Conservation (phyloP, 2,113 vertebrate genomes). For the Tragelaphus buxtoni region DNA sequence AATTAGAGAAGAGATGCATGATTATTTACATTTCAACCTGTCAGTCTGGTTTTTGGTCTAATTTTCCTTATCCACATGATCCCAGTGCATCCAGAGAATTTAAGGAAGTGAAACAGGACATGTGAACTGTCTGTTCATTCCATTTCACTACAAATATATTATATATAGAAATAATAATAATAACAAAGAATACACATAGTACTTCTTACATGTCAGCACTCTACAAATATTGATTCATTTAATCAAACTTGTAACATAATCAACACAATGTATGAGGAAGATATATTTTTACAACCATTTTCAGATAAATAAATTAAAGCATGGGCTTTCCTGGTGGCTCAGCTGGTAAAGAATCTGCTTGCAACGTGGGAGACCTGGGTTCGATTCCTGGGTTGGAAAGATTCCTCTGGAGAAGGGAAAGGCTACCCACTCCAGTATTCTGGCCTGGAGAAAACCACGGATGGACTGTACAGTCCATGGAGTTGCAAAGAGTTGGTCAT, state of each 20-base stretch:
- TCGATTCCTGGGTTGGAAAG: neutral
- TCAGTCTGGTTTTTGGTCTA: neutral
- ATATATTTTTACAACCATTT: neutral
- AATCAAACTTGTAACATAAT: neutral
- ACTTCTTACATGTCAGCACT: neutral
- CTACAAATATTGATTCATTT: neutral
- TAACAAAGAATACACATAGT: neutral
- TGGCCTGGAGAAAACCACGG: neutral
- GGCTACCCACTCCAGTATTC: neutral
- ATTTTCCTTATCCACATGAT: neutral
- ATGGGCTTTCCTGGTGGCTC: neutral
- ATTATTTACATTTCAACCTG: neutral
- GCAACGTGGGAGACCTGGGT: neutral
- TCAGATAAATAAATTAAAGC: neutral
- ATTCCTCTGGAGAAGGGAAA: neutral
- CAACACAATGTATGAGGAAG: neutral
- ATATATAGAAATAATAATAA: neutral
- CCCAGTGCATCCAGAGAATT: neutral
- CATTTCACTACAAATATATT: neutral
- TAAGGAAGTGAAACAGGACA: neutral
- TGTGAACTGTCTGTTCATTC: neutral
- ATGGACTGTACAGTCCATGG: neutral
- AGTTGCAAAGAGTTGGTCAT: neutral
- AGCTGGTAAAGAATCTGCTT: neutral
- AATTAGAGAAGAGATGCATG: neutral